Base-by-base conservation (phyloP, 2,888 invertebrate species). In the Melanargia galathea region DNA sequence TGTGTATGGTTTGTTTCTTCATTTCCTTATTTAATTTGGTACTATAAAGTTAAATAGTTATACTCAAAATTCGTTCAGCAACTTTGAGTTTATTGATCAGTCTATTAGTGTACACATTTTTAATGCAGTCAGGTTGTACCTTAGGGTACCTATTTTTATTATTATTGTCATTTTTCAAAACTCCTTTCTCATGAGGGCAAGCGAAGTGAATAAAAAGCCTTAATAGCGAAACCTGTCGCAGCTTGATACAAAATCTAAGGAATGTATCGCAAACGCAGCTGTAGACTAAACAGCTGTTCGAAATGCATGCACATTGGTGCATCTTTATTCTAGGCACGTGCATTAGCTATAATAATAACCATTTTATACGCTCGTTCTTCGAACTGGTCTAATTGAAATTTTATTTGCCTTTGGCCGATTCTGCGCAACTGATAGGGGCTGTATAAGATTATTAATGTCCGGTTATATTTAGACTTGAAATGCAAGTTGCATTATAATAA, bases 371-470 rank as follows among this genome's bases (percentile, higher is more conserved):
- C 59, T 54, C 35, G 16, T 65, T 65, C 62, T 60, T 56, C 59
- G 65, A 51, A 55, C 45, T n/a, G 7, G 26, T 20, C 48, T 60
- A 62, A 65, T 64, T 65, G 65, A 66, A 66, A 65, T 66, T 69
- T 69, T 65, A 69, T 66, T 65, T 63, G 63, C 62, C 55, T 52
- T 43, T 59, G 56, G 62, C 40, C 38, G 65, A 59, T 45, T 24
- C 48, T 11, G 33, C 58, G 35, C 58, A 58, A 48, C 35, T 16
- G 58, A 58, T 58, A 48, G 46, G 26, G 26, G 35, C 33, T 48
- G 48, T 8, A 35, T 48, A 22, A 33, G 10, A 22, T 46, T 58
- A 58, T 58, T 45, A 58, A 35, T 16, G 51, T 13, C 18, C 13
- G 20, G 40, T 26, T 60, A 60, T 60, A 43, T 60, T 52, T 24